Evolutionary conservation across 2,797 vertebrate species (phyloP), one percentile per base, ranked within the genome.

Genomic region (Chloroceryle amazona): DNA sequence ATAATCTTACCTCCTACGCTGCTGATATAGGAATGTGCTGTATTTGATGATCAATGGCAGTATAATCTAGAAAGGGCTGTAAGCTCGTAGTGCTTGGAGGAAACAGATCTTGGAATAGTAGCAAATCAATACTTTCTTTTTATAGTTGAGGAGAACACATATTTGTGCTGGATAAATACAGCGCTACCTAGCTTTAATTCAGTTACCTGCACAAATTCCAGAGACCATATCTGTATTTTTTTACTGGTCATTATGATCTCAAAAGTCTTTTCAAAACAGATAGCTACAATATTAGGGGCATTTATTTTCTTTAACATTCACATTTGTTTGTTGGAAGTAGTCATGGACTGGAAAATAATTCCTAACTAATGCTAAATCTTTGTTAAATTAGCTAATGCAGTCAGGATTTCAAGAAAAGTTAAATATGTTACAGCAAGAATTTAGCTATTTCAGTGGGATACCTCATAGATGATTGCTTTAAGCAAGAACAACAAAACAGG

Each of bases 141-240:
- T 87, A 26, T 93, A 86, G 95, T 94, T 94, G 85, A 87, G 55
- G 82, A 94, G 80, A 65, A 57, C 81, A 91, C 6, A 60, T 93
- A 41, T 95, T 97, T 94, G 66, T 96, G 86, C 81, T 94, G 76
- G 86, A 93, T 96, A 98, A 98, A 98, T 86, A 94, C 86, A 90
- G 89, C 39, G 23, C 90, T 85, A 65, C 73, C 72, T 90, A 57
- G 72, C 44, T 97, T 70, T 92, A 63, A 44, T 66, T 93, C 75
- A 35, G 58, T 92, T 94, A 85, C 89, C 70, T 79, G 54, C 67
- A 87, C 78, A 97, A 92, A 76, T 96, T 96, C 51, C 89, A 94
- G 94, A 89, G 41, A 92, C 67, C 66, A 21, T 63, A 72, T 93
- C 83, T 96, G 57, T 91, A 58, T 94, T 97, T 96, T 89, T 61